phyloP scores from a whole-genome alignment of 1,140 invertebrate species.

The Coenobita brevimanus region DNA sequence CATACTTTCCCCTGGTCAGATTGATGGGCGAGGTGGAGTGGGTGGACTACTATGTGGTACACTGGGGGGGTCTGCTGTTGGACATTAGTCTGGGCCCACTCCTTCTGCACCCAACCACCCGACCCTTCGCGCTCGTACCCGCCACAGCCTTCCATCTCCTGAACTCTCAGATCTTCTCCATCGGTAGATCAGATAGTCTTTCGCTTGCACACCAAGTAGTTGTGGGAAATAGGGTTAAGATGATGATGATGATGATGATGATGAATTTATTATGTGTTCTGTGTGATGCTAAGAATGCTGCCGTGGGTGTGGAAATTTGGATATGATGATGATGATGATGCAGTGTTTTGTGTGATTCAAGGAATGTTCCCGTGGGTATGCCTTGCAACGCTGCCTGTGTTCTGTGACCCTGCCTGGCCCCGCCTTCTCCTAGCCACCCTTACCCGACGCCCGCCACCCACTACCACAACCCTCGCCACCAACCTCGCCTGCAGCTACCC shows the following conservation, averaged over 20 bases:
- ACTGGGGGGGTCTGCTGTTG: conserved; percentile 38
- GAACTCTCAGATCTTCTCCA: conserved; percentile 53
- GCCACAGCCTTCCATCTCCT: conserved; percentile 47
- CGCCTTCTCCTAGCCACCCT: no score
- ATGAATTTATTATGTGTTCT: background rate
- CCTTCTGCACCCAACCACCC: conserved; percentile 23
- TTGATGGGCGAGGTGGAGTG: conserved; percentile 5
- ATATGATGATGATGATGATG: no score
- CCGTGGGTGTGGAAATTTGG: no score
- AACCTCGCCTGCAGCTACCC: no score
- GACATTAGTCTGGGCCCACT: conserved; percentile 35
- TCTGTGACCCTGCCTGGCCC: no score
- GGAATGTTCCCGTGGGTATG: no score
- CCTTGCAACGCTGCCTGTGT: no score
- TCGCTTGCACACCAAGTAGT: background rate
- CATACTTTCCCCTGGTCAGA: background rate
- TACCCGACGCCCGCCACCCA: no score
- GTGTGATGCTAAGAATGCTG: no score
- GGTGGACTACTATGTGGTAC: conserved; percentile 43
- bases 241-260: no score
- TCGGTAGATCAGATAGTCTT: conserved; percentile 6
- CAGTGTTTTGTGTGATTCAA: no score
- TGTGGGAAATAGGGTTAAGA: background rate
- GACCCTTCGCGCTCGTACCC: conserved; percentile 4
- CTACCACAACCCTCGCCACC: no score